Evolutionary conservation across 2,113 vertebrate species (phyloP), one percentile per base, ranked within the genome.

Genomic region (Blennius ocellaris): DNA sequence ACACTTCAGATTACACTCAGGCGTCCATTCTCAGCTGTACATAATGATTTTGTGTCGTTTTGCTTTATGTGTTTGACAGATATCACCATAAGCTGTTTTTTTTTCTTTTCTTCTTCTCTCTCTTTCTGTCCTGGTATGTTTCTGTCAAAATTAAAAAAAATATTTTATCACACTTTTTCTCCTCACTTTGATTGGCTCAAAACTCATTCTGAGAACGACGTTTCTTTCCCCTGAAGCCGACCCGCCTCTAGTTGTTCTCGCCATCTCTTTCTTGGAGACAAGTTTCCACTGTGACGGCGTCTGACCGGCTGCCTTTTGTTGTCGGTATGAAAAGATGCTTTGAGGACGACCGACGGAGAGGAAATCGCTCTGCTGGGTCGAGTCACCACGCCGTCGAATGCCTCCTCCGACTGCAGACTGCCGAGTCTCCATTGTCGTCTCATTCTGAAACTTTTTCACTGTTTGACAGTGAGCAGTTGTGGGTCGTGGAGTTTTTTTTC

Each of bases 11-110:
- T 71, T 66, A 73, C 64, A 55, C 73, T 88, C 84, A 88, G 68
- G 84, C 68, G 40, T 82, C 84, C 71, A 83, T 77, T 78, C 76
- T 82, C 63, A 89, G 83, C 87, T 92, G 89, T 91, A 87, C 54
- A 89, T 85, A 84, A 62, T 91, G 11, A 58, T 44, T 51, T 49
- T 45, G 61, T 63, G 73, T 79, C 80, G 72, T 62, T 64, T 76
- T 76, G 80, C 90, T 87, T 88, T 51, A 59, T 79, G 78, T 91
- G 84, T 91, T 83, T 58, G 64, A 91, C 81, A 74, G 78, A 89
- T 84, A 79, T 86, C 77, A 89, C 73, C 83, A 94, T 93, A 94
- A 94, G 92, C 92, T 93, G 90, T 84, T 92, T 88, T 78, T 84
- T 92, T 88, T 78, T 75, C 78, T 72, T 59, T 12, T 47, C 38